Evolutionary conservation across 2,113 vertebrate genomes (phyloP).

Genomic region (Zapornia atra): DNA sequence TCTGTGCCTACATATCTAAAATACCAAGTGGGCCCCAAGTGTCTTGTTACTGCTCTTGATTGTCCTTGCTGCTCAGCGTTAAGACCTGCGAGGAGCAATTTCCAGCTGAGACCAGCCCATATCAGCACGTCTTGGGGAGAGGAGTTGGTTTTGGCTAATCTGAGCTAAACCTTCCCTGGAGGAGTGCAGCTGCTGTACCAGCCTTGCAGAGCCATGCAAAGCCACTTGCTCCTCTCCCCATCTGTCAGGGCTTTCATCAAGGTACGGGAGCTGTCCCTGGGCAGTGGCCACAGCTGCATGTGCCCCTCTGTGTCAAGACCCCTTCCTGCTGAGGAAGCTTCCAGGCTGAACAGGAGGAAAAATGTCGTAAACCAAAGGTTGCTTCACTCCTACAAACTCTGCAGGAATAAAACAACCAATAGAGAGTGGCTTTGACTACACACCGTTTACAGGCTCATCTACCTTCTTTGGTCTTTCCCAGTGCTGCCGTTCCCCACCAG

Average conservation of each 20-base stretch:
- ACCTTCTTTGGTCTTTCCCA: background rate
- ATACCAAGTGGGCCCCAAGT: slow-evolving; percentile 5
- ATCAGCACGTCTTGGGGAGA: background rate
- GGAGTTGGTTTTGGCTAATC: slow-evolving; percentile 46
- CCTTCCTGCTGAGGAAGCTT: background rate
- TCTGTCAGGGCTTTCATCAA: slow-evolving; percentile 6
- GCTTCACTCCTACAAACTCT: background rate
- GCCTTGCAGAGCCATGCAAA: background rate
- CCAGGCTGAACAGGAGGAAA: background rate
- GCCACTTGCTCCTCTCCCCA: background rate
- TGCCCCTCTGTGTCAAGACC: background rate
- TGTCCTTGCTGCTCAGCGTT: slow-evolving; percentile 47
- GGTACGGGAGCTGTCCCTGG: background rate
- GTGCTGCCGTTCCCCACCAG: background rate
- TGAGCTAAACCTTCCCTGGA: slow-evolving; percentile 50
- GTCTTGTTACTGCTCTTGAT: slow-evolving; percentile 3
- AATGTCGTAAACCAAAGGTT: background rate
- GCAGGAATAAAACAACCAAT: background rate
- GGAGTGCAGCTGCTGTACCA: slow-evolving; percentile 51
- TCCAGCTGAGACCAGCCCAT: slow-evolving; percentile 56
- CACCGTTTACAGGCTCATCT: background rate
- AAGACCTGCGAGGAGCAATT: background rate
- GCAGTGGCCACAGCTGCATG: background rate
- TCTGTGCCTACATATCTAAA: slow-evolving; percentile 9
- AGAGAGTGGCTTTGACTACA: background rate